phyloP scores from a whole-genome alignment of 2,797 vertebrate genomes.

The Hemitrygon akajei region DNA sequence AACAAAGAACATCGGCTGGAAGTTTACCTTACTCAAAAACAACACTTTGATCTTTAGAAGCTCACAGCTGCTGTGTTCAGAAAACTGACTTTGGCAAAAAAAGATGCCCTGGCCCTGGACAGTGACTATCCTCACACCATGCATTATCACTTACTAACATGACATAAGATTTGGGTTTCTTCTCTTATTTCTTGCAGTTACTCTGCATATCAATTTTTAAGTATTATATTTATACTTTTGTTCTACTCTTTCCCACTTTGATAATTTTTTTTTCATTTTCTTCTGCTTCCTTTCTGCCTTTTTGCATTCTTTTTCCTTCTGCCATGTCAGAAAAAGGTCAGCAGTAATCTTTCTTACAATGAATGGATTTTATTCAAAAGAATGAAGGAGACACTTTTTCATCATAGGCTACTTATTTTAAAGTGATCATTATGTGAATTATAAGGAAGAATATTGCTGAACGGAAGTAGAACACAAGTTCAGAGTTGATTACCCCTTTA shows the following conservation, averaged over 20 bases:
- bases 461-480: slow-evolving; percentile 24
- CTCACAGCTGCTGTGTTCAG: no score
- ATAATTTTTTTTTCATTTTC: not conserved
- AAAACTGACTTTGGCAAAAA: no score
- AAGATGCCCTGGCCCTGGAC: no score
- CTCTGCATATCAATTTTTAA: not conserved
- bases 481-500: slow-evolving; percentile 18
- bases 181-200: not conserved
- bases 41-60: no score
- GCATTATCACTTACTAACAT: no score
- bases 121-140: no score
- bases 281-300: not conserved
- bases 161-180: not conserved
- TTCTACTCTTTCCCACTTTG: not conserved
- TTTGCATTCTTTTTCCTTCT: not conserved
- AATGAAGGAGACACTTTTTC: slow-evolving; percentile 3
- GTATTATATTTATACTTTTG: no score
- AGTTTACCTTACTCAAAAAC: no score
- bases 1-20: no score
- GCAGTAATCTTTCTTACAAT: not conserved
- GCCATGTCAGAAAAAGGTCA: slow-evolving; percentile 5
- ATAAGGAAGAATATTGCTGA: slow-evolving; percentile 22
- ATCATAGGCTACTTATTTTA: not conserved
- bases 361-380: not conserved
- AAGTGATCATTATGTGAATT: slow-evolving; percentile 18